Percentiles rank a stretch among this genome's conserved stretches.
Conservation (phyloP, 2,113 vertebrate genomes). For the Lasiurus cinereus region DNA sequence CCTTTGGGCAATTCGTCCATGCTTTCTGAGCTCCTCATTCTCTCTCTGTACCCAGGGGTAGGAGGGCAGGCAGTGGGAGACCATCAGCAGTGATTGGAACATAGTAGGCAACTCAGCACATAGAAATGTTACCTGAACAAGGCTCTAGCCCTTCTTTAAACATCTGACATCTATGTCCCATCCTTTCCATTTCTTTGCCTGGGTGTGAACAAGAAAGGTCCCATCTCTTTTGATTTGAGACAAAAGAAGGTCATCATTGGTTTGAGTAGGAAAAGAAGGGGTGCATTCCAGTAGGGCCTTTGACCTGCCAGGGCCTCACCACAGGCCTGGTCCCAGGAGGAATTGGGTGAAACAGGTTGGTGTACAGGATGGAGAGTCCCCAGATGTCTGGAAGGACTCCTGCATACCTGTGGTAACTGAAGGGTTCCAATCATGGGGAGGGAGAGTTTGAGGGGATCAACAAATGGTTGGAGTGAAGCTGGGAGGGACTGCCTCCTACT, state of each 20-base stretch:
- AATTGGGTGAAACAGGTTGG: neutral
- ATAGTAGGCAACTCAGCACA: rapidly evolving
- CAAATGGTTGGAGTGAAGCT: neutral
- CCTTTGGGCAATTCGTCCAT: too few species aligned
- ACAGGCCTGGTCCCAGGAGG: neutral
- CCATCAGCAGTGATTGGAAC: neutral
- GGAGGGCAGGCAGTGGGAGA: neutral
- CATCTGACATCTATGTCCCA: neutral
- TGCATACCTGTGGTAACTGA: neutral
- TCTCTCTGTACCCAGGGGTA: neutral
- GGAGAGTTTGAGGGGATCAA: neutral
- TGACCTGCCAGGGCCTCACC: neutral
- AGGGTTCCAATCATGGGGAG: neutral
- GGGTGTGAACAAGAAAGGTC: neutral
- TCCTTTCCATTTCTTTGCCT: neutral
- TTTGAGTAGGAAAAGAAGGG: neutral
- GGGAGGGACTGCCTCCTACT: neutral
- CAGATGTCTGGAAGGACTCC: neutral
- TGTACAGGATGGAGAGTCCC: neutral
- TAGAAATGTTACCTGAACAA: neutral
- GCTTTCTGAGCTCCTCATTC: neutral
- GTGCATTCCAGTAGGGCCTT: neutral
- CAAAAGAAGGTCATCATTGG: neutral
- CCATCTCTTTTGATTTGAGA: neutral
- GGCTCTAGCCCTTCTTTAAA: neutral